Evolutionary conservation across 2,888 invertebrate genomes (phyloP).

Genomic region (Drosophila acutilabella): DNA sequence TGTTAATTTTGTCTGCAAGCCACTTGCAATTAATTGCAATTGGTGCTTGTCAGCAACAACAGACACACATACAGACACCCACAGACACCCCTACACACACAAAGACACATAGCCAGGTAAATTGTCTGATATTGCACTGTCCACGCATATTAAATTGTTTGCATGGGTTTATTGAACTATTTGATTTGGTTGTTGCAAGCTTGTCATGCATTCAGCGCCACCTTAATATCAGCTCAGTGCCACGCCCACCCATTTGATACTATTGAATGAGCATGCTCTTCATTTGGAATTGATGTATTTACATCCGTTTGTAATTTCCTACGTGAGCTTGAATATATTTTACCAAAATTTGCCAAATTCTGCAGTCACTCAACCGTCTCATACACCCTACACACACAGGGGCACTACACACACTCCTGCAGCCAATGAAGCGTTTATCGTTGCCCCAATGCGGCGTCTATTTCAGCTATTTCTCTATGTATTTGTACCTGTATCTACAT

Average conservation of each 20-base stretch:
- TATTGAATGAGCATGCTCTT: conserved; percentile 56
- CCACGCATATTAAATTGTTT: conserved; percentile 70
- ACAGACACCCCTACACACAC: conserved; percentile 6
- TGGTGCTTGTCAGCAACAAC: conserved; percentile 36
- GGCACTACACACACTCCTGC: conserved; percentile 17
- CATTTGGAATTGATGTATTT: conserved; percentile 75
- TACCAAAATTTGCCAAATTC: conserved; percentile 53
- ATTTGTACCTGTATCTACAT: conserved; percentile 9
- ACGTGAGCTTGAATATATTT: conserved; percentile 73
- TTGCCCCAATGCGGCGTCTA: conserved; percentile 27
- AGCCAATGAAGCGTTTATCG: conserved; percentile 46
- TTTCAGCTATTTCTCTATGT: conserved; percentile 11
- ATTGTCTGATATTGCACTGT: conserved; percentile 28
- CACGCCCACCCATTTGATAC: conserved; percentile 26
- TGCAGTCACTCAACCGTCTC: conserved; percentile 57
- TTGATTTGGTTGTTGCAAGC: conserved; percentile 49
- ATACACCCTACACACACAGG: conserved; percentile 29
- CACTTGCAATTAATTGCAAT: conserved; percentile 69
- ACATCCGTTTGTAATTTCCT: conserved; percentile 79
- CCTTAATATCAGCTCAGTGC: background rate
- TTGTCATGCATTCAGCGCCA: conserved; percentile 45
- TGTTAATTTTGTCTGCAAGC: conserved; percentile 70
- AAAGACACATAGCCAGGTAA: background rate
- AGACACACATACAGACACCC: background rate
- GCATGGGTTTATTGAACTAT: conserved; percentile 71